Evolutionary conservation across 2,113 vertebrate genomes (phyloP).

Genomic region (Pseudorectes ferrugineus): DNA sequence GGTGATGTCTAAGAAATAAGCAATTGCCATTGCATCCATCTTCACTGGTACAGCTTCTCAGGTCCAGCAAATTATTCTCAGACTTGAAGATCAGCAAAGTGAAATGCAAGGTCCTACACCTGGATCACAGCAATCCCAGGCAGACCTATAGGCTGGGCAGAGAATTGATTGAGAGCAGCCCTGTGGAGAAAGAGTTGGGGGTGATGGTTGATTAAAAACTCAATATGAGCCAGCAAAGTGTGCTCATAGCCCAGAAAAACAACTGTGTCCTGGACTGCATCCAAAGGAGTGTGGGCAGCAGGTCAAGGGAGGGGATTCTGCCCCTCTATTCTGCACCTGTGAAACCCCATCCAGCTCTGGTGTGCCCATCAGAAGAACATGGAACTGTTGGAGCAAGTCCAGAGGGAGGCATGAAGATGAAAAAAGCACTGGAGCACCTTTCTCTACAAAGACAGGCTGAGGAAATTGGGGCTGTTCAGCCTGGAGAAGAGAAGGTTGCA

Average conservation of each 20-base stretch:
- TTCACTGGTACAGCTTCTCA: not conserved
- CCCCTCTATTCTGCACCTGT: not conserved
- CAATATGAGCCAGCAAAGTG: not conserved
- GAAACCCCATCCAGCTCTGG: not conserved
- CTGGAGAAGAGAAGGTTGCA: not conserved
- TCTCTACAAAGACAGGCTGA: not conserved
- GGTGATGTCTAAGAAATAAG: not conserved
- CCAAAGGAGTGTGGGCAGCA: not conserved
- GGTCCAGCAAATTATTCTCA: not conserved
- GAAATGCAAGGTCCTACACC: not conserved
- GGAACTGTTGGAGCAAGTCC: not conserved
- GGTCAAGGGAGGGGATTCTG: not conserved
- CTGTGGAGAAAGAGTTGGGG: not conserved
- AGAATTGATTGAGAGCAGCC: not conserved
- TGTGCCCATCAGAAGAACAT: not conserved
- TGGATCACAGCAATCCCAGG: not conserved
- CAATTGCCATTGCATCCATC: not conserved
- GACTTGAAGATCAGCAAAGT: not conserved
- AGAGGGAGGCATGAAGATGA: not conserved
- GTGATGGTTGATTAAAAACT: not conserved
- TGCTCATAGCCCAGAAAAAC: not conserved
- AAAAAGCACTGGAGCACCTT: not conserved
- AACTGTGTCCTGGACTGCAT: not conserved
- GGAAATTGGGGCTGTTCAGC: not conserved
- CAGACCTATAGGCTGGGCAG: not conserved